Evolutionary conservation across 2,888 invertebrate species (phyloP), one percentile per base, ranked within the genome.

Genomic region (Sminthurides aquaticus): DNA sequence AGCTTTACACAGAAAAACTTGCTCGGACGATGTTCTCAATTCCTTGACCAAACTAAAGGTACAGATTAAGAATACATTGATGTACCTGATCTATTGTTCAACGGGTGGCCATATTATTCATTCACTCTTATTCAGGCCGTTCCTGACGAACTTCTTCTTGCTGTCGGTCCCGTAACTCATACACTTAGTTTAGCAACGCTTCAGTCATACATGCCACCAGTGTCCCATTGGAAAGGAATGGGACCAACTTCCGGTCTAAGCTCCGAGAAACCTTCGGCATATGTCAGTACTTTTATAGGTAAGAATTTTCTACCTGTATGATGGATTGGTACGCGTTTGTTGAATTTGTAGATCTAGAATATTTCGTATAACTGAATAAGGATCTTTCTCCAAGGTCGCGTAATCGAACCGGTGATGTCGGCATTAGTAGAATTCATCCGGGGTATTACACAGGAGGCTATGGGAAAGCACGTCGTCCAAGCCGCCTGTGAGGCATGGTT

Each of bases 401-500:
- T 91, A 75, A 79, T 89, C 70, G 79, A 87, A 65, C 91, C 91
- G 1, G 87, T 90, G n/a, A 80, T 90, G 74, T 82, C 83, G 72
- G 88, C 91, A 55, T 57, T 71, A 1, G 87, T 89, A 2, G 84
- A 85, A 62, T 87, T 76, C 27, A 73, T 79, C 59, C 77, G 77
- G 11, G 71, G 75, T 11, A n/a, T 67, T 22, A 75, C 77, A 1
- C 80, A 91, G 76, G 83, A 86, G 59, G 81, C 84, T 3, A 87
- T 89, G 52, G 82, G 87, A 27, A 88, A 89, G 75, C 86, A 90
- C 83, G 85, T 90, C 60, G 80, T 92, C 34, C 86, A 87, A 76
- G 85, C 91, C 29, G 87, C 90, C 81, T 90, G 91, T 76, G 91
- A 91, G 78, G 86, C 91, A 0, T 91, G 91, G 91, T 80, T 92